Percentiles rank a stretch among this genome's conserved stretches.
These are phyloP conservation scores for Chaetops frenatus DNA, from an alignment of 2,113 vertebrate genomes.

Conservation along the genomic window DNA sequence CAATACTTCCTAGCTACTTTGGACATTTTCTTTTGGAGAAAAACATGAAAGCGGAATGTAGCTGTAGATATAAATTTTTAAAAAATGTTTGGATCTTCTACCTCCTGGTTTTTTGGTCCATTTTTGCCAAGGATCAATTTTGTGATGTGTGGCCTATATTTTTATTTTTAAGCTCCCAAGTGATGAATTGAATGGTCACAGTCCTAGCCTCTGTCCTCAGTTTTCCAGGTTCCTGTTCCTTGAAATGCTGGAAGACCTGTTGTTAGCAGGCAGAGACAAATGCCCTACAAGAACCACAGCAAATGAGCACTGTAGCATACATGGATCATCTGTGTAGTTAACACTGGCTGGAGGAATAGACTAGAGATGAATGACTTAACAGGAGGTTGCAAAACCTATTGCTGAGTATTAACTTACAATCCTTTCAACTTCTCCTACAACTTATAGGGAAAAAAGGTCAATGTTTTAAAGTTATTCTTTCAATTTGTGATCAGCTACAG, in stretches of 20 bases:
- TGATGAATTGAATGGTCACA: neutral
- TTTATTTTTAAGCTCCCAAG: neutral
- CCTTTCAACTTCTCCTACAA: neutral
- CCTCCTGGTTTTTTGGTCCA: fast-evolving
- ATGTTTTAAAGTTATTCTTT: neutral
- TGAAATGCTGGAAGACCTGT: neutral
- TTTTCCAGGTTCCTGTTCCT: neutral
- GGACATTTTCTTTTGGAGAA: neutral
- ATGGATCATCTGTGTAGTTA: neutral
- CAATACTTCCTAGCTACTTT: neutral
- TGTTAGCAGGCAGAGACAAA: neutral
- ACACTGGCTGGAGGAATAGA: neutral
- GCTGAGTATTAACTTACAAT: neutral
- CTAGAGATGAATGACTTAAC: neutral
- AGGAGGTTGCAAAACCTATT: neutral
- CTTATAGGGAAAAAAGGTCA: neutral
- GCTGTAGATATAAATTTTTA: neutral
- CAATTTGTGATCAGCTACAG: neutral
- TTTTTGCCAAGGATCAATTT: neutral
- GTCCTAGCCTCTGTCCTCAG: neutral
- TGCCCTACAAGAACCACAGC: neutral
- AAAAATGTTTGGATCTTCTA: neutral
- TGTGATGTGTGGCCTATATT: neutral
- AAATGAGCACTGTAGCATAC: neutral
- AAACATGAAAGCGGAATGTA: neutral